phyloP scores from a whole-genome alignment of 2,797 vertebrate genomes.

The Enteromius argenteus region DNA sequence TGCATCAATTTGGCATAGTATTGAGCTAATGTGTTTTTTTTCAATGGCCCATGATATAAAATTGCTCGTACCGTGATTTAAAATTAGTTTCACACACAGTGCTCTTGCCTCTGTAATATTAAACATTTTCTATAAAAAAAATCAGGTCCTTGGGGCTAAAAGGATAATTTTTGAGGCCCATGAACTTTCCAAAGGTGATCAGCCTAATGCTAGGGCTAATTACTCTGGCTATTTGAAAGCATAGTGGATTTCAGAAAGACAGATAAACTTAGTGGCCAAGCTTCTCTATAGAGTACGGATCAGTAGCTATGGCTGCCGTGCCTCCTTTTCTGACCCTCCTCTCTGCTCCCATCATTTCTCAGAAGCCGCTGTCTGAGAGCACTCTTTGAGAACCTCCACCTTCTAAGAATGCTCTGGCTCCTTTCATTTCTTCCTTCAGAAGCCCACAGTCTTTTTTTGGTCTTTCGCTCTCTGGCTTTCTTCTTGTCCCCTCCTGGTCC shows the following conservation, averaged over 20 bases:
- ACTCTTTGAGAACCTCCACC: conserved; percentile 51
- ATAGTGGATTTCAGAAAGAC: conserved; percentile 11
- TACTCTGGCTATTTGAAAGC: conserved; percentile 2
- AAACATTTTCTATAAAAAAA: background rate
- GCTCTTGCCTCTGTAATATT: background rate
- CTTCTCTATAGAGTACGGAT: conserved; percentile 28
- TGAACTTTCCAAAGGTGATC: background rate
- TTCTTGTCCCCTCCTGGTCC: conserved; percentile 30
- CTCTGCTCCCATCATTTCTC: conserved; percentile 38
- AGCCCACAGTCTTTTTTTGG: conserved; percentile 40
- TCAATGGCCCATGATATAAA: background rate
- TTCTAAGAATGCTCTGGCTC: conserved; percentile 39
- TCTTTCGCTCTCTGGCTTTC: conserved; percentile 22
- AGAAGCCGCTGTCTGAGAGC: conserved; percentile 40
- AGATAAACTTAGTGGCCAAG: conserved; percentile 31
- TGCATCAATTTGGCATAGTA: background rate
- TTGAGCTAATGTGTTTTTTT: background rate
- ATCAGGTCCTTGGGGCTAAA: background rate
- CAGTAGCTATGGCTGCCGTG: conserved; percentile 30
- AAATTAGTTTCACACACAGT: background rate
- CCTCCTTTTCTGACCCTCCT: conserved; percentile 40
- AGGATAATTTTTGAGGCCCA: background rate
- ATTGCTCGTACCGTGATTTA: background rate
- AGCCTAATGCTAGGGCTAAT: background rate
- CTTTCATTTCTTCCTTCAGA: conserved; percentile 55